These are phyloP conservation scores for Amblyraja radiata DNA, from an alignment of 2,797 vertebrate species.

Conservation along the genomic window DNA sequence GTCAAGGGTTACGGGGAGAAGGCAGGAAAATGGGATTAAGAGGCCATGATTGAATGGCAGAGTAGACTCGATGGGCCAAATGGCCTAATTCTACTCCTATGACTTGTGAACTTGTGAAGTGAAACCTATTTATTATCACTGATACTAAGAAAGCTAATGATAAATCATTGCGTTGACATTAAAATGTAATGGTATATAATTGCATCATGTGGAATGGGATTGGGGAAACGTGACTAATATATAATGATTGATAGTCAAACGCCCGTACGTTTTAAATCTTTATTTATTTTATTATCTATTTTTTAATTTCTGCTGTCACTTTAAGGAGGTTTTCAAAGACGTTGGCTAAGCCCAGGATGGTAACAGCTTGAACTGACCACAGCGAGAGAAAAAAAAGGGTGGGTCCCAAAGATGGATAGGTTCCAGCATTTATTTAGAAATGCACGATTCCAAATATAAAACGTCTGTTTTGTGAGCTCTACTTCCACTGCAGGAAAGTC, in stretches of 20 bases:
- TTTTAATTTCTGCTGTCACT: neutral
- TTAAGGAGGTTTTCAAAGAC: neutral
- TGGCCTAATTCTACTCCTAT: too few species aligned
- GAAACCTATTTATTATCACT: neutral
- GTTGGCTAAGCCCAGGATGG: neutral
- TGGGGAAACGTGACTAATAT: neutral
- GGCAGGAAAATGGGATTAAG: too few species aligned
- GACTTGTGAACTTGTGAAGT: too few species aligned
- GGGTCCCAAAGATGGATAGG: neutral
- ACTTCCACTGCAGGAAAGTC: neutral
- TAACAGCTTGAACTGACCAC: neutral
- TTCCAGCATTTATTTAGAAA: neutral
- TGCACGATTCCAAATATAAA: slow-evolving; percentile 2
- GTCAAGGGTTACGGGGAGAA: too few species aligned
- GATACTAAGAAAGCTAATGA: neutral
- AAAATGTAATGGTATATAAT: too few species aligned
- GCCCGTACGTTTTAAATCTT: neutral
- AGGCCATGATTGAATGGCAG: too few species aligned
- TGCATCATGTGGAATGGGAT: neutral
- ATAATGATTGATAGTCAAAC: neutral
- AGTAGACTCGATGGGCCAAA: too few species aligned
- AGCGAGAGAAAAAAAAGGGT: neutral
- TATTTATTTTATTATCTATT: too few species aligned
- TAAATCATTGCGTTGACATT: too few species aligned
- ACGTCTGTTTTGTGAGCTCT: too few species aligned